Evolutionary conservation across 2,797 vertebrate species (phyloP), one percentile per base, ranked within the genome.

Genomic region (Corythornis leucogaster): DNA sequence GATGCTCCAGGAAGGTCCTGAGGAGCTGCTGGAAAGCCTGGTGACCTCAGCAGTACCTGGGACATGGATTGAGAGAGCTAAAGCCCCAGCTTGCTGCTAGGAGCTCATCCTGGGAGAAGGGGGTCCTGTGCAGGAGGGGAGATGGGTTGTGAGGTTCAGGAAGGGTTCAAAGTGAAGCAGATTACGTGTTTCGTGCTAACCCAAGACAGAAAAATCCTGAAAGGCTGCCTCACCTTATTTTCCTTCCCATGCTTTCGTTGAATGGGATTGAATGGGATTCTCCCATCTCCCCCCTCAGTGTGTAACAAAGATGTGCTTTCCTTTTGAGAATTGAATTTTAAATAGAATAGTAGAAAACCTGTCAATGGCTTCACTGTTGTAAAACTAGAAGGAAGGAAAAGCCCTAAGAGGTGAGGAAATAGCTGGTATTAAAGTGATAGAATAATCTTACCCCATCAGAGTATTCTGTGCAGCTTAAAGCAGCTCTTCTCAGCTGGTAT

Each of bases 341-440:
- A 51, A 38, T 76, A 17, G 50, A 85, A 51, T 4, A 54, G 58
- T 46, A 48, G 58, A 63, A 85, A 83, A 50, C 51, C 11, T 69
- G 57, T 91, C 90, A 88, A 19, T 43, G 46, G 50, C 82, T 87
- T 85, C 87, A 80, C 68, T 50, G 66, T 64, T 85, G 40, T 77
- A 75, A 85, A 87, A 71, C 87, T 78, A 78, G 80, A 70, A 88
- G 77, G 80, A 75, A 77, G 59, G 92, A 30, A 80, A 83, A 33
- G 53, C 87, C 43, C 46, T 38, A 93, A 92, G 79, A 95, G 77
- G 84, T 90, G 81, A 90, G 92, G 70, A 96, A 96, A 91, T 87
- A 91, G 80, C 79, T 95, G 91, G 35, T 80, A 83, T 84, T 93
- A 75, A 61, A 86, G 71, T 78, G 71, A 92, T 75, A 46, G 74